A percentile compares a stretch with the other conserved stretches of the same genome.
Evolutionary conservation across 1,140 invertebrate species (phyloP).

Genomic region (Bombus impatiens): DNA sequence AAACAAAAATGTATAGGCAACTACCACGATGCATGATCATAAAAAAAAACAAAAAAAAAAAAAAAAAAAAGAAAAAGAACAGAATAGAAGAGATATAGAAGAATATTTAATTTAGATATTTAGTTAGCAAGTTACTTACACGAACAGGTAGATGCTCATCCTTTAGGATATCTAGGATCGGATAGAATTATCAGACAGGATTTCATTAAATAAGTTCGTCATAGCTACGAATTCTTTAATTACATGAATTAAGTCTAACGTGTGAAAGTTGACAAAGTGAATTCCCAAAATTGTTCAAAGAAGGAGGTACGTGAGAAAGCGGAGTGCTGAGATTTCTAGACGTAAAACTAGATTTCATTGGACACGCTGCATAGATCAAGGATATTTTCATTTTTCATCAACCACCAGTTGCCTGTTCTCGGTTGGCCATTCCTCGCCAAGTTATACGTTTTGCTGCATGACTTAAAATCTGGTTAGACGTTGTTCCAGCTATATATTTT

Average conservation of each 20-base stretch:
- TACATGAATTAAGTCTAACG: not conserved
- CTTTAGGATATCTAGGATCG: not conserved
- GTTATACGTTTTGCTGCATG: conserved; percentile 29
- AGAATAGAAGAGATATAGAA: not conserved
- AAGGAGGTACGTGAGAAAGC: not conserved
- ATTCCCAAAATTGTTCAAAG: not conserved
- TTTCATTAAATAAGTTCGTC: not conserved
- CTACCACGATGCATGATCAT: not conserved
- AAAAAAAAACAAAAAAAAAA: not conserved
- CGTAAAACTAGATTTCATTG: not conserved
- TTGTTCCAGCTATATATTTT: conserved; percentile 26
- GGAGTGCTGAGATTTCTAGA: not conserved
- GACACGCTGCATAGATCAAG: conserved; percentile 14
- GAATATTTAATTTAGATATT: no score
- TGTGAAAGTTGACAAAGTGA: not conserved
- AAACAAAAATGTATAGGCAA: no score
- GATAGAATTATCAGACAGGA: no score
- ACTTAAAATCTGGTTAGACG: conserved; percentile 33
- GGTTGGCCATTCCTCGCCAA: not conserved
- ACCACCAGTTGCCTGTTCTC: conserved; percentile 59
- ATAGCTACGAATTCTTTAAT: not conserved
- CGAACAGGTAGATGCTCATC: not conserved
- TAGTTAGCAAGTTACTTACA: no score
- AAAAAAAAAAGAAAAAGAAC: not conserved
- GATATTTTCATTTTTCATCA: conserved; percentile 45